A percentile compares a stretch with the other conserved stretches of the same genome.
Evolutionary conservation across 2,113 vertebrate species (phyloP).

Genomic region (Thinocorus orbignyianus): DNA sequence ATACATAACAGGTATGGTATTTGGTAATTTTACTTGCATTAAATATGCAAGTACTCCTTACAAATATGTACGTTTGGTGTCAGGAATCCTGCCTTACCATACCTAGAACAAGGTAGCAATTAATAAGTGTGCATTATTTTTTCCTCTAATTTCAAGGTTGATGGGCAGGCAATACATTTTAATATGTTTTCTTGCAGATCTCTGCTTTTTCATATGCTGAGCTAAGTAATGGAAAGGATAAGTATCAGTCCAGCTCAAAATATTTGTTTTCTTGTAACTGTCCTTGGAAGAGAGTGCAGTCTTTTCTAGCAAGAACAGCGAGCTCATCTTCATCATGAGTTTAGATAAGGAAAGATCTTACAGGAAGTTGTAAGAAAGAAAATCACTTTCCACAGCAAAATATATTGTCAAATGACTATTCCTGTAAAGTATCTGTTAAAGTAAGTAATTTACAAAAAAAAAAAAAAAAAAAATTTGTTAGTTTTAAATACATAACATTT

Average conservation of each 20-base stretch:
- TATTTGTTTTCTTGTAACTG: not conserved
- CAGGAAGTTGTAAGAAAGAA: not conserved
- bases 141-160: not conserved
- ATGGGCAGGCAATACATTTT: not conserved
- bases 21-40: not conserved
- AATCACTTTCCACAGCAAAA: not conserved
- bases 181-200: not conserved
- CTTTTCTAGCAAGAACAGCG: not conserved
- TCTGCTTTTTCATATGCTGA: not conserved
- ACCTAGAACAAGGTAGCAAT: not conserved
- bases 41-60: not conserved
- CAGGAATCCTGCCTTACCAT: not conserved
- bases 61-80: not conserved
- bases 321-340: not conserved
- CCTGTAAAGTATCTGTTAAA: not conserved
- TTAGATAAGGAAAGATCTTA: not conserved
- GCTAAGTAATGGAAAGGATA: not conserved
- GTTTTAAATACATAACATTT: not conserved
- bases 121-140: not conserved
- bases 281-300: not conserved
- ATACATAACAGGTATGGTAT: not conserved
- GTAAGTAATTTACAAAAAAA: not conserved
- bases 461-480: not conserved
- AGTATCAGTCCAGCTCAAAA: not conserved
- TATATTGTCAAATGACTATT: not conserved